Evolutionary conservation across 1,140 invertebrate species (phyloP), one percentile per base, ranked within the genome.

Genomic region (Apis dorsata): DNA sequence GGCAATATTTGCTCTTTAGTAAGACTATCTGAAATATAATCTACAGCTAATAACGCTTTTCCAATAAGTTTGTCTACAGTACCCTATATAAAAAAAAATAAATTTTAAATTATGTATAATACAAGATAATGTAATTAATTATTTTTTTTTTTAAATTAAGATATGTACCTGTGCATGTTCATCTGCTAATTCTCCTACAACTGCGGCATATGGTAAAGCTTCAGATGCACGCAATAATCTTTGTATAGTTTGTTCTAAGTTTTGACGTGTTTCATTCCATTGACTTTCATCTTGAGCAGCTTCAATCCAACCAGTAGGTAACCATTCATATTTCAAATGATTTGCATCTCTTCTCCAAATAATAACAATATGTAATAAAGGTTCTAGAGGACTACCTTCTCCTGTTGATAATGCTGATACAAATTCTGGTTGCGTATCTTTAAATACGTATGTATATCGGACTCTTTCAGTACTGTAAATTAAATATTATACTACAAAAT

Each of bases 271-370:
- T 81, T 96, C 94, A 92, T 98, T 98, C 84, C 96, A 95, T 59
- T 95, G 90, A 76, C 92, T 93, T 71, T 95, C 95, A 71, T 94
- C 92, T 79, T 94, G 86, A 55, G 91, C 91, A 17, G 91, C 84
- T 49, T 93, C 91, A 44, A 95, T 91, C 92, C 91, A 93, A 83
- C 91, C 84, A 34, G 73, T 91, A 82, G 89, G 91, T 71, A 94
- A 92, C 98, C 98, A 99, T 90, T 99, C 98, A 91, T 98, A 99
- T 90, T 97, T 97, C n/a, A 99, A 94, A 78, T 97, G 96, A 34
- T 96, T 96, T 24, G 96, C 95, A 92, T 98, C 98, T 66, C 97
- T 95, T 28, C 98, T 95, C 98, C 98, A 99, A 83, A 99, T 96
- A 55, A 99, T 96, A 1, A 98, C 98, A 68, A 98, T 95, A 63